These are phyloP conservation scores for Heterocephalus glaber DNA, from an alignment of 2,113 vertebrate genomes.

Conservation along the genomic window DNA sequence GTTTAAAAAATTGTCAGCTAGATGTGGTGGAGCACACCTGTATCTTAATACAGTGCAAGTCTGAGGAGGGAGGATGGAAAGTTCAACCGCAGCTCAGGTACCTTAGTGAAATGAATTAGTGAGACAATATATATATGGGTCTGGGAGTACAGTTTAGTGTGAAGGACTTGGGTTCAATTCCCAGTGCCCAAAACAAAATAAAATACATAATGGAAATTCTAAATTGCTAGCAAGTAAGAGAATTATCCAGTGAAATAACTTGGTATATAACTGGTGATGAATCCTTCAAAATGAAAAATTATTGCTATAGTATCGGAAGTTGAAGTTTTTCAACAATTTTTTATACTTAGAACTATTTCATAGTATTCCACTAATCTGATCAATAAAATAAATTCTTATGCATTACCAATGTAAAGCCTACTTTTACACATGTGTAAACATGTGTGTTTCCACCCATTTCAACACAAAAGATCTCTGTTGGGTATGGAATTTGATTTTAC, in stretches of 20 bases:
- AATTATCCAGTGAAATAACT: neutral
- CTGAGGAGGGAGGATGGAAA: neutral
- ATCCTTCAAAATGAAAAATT: neutral
- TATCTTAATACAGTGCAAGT: neutral
- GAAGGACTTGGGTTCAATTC: neutral
- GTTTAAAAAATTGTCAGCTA: neutral
- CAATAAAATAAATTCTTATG: neutral
- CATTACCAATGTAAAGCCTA: neutral
- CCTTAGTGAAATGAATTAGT: neutral
- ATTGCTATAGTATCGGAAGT: neutral
- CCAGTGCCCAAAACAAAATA: neutral
- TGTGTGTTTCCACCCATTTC: neutral
- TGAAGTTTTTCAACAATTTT: neutral
- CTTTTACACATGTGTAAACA: neutral
- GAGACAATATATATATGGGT: neutral
- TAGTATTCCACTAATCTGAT: neutral
- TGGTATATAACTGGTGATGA: neutral
- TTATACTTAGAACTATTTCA: neutral
- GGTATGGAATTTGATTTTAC: neutral
- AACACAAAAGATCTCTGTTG: neutral
- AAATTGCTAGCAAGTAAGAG: neutral
- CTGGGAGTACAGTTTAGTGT: neutral
- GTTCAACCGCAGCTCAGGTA: neutral
- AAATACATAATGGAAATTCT: neutral
- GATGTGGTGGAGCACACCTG: too few relatives aligned